Evolutionary conservation across 2,113 vertebrate species (phyloP).

Genomic region (Prietella phreatophila): DNA sequence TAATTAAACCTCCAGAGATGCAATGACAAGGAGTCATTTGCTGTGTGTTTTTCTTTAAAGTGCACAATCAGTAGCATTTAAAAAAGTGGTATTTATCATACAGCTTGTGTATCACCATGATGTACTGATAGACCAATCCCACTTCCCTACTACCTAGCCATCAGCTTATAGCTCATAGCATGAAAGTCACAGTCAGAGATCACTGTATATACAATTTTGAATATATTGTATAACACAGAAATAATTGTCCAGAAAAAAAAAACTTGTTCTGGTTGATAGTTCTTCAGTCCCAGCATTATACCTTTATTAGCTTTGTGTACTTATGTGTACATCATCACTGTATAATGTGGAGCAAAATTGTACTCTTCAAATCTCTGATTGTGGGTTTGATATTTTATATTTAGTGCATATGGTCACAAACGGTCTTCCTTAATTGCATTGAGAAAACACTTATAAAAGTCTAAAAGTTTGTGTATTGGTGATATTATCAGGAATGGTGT

Average conservation of each 20-base stretch:
- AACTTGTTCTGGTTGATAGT: background rate
- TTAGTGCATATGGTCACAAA: background rate
- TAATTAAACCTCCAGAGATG: constrained; percentile 33
- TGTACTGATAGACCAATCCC: background rate
- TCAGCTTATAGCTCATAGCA: background rate
- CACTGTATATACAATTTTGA: background rate
- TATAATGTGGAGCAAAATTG: background rate
- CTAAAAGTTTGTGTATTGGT: background rate
- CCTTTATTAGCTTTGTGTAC: background rate
- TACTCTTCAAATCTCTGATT: constrained; percentile 9
- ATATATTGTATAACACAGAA: background rate
- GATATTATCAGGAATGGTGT: background rate
- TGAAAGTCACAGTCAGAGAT: constrained; percentile 25
- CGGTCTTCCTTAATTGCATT: background rate
- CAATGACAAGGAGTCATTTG: background rate
- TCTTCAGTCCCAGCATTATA: background rate
- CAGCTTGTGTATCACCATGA: background rate
- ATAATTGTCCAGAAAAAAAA: background rate
- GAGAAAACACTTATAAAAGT: constrained; percentile 4
- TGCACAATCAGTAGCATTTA: constrained; percentile 20
- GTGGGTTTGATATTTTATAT: background rate
- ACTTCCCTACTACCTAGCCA: too few species aligned
- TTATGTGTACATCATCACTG: background rate
- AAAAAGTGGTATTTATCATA: constrained; percentile 21
- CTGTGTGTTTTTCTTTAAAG: background rate